Evolutionary conservation across 2,888 invertebrate genomes (phyloP).

Genomic region (Zhuqinia jingwanae): DNA sequence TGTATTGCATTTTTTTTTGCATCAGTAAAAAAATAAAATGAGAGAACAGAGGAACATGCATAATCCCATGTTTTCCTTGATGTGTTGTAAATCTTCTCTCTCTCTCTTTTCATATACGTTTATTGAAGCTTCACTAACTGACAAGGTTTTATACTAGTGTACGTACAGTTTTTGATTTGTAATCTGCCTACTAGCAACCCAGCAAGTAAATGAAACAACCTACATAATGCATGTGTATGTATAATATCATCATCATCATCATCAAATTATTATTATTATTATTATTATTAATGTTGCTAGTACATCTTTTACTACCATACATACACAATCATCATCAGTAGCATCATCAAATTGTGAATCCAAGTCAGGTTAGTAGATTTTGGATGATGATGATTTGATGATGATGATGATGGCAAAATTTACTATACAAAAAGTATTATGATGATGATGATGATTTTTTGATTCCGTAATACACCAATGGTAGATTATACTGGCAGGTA

Average conservation of each 20-base stretch:
- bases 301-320: not conserved
- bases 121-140: conserved; percentile 38
- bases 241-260: conserved; percentile 8
- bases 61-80: conserved; percentile 38
- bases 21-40: conserved; percentile 5
- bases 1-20: not conserved
- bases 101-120: conserved; percentile 13
- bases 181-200: too few relatives aligned
- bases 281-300: conserved; percentile 12
- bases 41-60: conserved; percentile 26
- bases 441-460: not conserved
- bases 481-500: not conserved
- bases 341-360: conserved; percentile 26
- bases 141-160: not conserved
- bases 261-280: conserved; percentile 25
- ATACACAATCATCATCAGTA: not conserved
- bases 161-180: too few relatives aligned
- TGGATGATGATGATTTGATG: conserved; percentile 29
- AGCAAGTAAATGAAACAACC: not conserved
- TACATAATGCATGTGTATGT: conserved; percentile 8
- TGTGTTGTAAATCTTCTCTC: conserved; percentile 16
- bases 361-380: conserved; percentile 54
- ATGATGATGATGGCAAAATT: not conserved
- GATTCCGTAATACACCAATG: too few relatives aligned
- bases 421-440: too few relatives aligned